These are phyloP conservation scores for Atrina japonica DNA, from an alignment of 2,888 invertebrate genomes.

Conservation along the genomic window DNA sequence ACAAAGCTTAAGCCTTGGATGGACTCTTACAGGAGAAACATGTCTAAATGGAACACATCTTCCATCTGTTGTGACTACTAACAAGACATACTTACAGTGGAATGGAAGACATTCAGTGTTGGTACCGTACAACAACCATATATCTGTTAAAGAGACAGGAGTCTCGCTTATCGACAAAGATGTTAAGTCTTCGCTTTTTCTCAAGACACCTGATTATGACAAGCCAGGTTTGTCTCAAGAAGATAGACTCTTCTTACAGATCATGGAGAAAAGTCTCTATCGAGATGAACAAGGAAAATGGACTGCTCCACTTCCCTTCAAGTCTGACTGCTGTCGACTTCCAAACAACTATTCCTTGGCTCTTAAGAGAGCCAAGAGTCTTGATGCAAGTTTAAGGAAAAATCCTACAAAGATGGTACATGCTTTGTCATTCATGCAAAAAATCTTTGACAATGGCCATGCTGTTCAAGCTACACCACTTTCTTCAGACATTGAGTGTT, in stretches of 20 bases:
- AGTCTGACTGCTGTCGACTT: constrained; percentile 6
- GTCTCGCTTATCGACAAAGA: constrained; percentile 4
- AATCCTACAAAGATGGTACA: constrained; percentile 36
- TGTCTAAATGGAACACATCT: too few species aligned
- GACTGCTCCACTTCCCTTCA: constrained; percentile 42
- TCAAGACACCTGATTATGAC: constrained; percentile 29
- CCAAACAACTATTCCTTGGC: constrained; percentile 41
- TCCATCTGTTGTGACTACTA: not conserved
- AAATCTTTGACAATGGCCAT: constrained; percentile 37
- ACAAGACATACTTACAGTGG: not conserved
- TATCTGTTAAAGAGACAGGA: constrained; percentile 1
- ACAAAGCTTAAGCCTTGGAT: constrained; percentile 11
- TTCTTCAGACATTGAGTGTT: constrained; percentile 40
- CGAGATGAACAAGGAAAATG: constrained; percentile 33
- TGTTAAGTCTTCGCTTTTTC: constrained; percentile 1
- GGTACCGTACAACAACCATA: not conserved
- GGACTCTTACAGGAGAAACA: constrained; percentile 16
- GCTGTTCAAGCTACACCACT: constrained; percentile 44
- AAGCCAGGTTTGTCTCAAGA: constrained; percentile 34
- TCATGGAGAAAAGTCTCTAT: constrained; percentile 33
- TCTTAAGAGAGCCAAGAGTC: constrained; percentile 24
- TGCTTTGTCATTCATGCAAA: constrained; percentile 44
- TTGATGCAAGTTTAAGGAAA: constrained; percentile 31
- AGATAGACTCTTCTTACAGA: constrained; percentile 30
- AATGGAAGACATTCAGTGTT: constrained; percentile 9